Evolutionary conservation across 2,113 vertebrate species (phyloP), one percentile per base, ranked within the genome.

Genomic region (Sinocyclocheilus rhinocerous): DNA sequence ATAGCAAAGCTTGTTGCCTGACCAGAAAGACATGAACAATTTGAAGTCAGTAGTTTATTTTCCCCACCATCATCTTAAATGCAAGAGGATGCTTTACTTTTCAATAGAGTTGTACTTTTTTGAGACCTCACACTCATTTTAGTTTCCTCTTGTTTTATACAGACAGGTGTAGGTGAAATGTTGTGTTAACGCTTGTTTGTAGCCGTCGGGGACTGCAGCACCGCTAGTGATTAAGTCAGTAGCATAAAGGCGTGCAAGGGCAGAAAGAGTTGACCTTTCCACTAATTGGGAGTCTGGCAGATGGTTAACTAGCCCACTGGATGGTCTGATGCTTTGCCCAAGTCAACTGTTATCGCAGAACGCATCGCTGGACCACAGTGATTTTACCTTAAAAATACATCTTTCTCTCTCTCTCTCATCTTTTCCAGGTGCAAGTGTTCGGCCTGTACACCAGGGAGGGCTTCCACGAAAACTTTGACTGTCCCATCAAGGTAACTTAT

Each of bases 391-490:
- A 50, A 48, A 81, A 77, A n/a, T 22, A 77, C 76, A 75, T 69
- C 52, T 85, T 85, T 79, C 83, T 89, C 84, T 80, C 50, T 52
- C 59, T 88, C 59, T 89, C 72, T 92, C 77, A 4, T 90, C 82
- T 92, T 22, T 88, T 76, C 83, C 91, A 99, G 98, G 97, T 99
- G 36, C 98, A 99, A 84, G 98, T 99, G 59, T 97, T 98, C 87
- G 98, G 98, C 75, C 93, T 99, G 48, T 99, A 99, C 91, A 97
- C 97, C 50, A 96, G 96, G 26, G 98, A 99, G 92, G 98, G 97
- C 91, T 98, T 98, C 93, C 97, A 98, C 15, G 97, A 98, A 92
- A 98, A 94, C 0, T 99, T 99, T 91, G 97, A 99, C 95, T 99
- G 97, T 92, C 98, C 98, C 87, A 96, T 99, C 93, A 99, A 99